Evolutionary conservation across 2,888 invertebrate genomes (phyloP).

Genomic region (Drosophila basisetae): DNA sequence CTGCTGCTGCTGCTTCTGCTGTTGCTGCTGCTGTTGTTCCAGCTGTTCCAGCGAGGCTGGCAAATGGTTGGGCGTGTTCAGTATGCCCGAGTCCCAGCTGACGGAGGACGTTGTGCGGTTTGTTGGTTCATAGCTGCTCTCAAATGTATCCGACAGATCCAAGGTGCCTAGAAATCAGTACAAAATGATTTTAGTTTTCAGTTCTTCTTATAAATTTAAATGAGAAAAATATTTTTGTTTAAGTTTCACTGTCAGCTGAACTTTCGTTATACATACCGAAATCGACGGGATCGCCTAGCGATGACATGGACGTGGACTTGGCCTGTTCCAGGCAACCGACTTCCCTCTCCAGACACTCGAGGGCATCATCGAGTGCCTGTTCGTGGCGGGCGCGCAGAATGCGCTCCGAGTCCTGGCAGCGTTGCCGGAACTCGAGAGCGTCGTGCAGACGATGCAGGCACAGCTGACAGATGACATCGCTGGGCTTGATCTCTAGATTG

Average conservation of each 20-base stretch:
- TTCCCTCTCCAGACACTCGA: conserved; percentile 68
- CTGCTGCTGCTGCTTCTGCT: not conserved
- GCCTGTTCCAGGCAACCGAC: conserved; percentile 58
- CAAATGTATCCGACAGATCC: conserved; percentile 48
- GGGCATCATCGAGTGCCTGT: conserved; percentile 68
- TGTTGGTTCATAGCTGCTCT: conserved; percentile 11
- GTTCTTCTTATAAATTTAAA: not conserved
- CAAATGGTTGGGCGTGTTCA: conserved; percentile 63
- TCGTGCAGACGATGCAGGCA: conserved; percentile 70
- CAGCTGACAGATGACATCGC: conserved; percentile 73
- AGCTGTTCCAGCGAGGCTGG: conserved; percentile 47
- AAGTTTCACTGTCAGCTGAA: not conserved
- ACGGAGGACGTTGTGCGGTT: not conserved
- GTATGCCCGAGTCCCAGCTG: conserved; percentile 41
- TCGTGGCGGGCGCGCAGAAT: conserved; percentile 69
- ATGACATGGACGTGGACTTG: conserved; percentile 15
- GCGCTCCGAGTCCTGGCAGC: conserved; percentile 73
- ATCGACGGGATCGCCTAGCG: conserved; percentile 53
- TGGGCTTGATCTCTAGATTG: conserved; percentile 55
- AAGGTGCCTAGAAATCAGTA: conserved; percentile 28
- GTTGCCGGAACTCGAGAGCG: conserved; percentile 69
- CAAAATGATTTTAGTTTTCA: not conserved
- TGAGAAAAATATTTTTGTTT: not conserved
- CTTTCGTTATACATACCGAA: conserved; percentile 53
- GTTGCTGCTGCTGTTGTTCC: not conserved